Conservation (phyloP, 2,113 vertebrate species). For the Cynoglossus semilaevis region DNA sequence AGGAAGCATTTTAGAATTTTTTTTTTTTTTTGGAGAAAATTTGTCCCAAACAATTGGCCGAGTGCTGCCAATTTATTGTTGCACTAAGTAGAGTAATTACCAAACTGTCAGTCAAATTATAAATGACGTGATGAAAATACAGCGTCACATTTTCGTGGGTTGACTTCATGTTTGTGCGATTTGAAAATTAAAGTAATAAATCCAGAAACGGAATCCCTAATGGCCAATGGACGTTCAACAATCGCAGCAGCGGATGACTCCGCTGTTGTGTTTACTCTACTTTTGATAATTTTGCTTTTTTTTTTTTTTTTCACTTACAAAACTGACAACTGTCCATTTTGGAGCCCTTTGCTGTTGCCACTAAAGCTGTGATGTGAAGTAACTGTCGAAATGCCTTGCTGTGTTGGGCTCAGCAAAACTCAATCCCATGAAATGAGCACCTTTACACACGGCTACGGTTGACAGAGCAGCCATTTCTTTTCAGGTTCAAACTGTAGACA, state of each 20-base stretch:
- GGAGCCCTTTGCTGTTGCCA: slow-evolving; percentile 39
- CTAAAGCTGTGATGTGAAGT: slow-evolving; percentile 53
- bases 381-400: slow-evolving; percentile 54
- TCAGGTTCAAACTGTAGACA: slow-evolving; percentile 35
- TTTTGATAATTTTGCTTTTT: slow-evolving; percentile 64
- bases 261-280: slow-evolving; percentile 63
- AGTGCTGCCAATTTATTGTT: slow-evolving; percentile 56
- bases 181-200: slow-evolving; percentile 41
- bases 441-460: slow-evolving; percentile 47
- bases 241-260: slow-evolving; percentile 34
- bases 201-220: slow-evolving; percentile 51
- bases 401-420: slow-evolving; percentile 62
- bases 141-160: slow-evolving; percentile 19
- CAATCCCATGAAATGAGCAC: slow-evolving; percentile 55
- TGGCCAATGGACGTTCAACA: slow-evolving; percentile 55
- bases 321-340: slow-evolving; percentile 54
- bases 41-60: slow-evolving; percentile 58
- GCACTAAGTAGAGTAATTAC: slow-evolving; percentile 61
- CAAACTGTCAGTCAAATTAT: slow-evolving; percentile 61
- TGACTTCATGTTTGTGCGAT: slow-evolving; percentile 24
- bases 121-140: slow-evolving; percentile 55
- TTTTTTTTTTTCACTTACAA: slow-evolving; percentile 28
- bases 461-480: slow-evolving; percentile 50
- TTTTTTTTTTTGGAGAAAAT: slow-evolving; percentile 27
- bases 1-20: slow-evolving; percentile 2